These are phyloP conservation scores for Poecilia velifera DNA, from an alignment of 2,797 vertebrate species.

Conservation along the genomic window DNA sequence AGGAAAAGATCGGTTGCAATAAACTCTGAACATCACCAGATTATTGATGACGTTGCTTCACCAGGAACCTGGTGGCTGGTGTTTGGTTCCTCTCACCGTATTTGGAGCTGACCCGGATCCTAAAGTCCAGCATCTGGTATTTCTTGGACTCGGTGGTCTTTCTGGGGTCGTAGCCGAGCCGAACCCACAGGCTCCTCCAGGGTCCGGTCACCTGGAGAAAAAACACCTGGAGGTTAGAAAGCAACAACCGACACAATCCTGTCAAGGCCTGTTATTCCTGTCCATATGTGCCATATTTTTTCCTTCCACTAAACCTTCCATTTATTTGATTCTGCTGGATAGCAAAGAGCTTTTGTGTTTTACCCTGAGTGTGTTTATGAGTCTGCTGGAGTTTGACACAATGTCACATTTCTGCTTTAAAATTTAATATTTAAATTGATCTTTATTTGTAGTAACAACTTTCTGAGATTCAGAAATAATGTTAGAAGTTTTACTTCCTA, in stretches of 20 bases:
- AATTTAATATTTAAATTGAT: neutral
- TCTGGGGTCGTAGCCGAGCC: slow-evolving; percentile 92
- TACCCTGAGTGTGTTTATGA: neutral
- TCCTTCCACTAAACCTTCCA: neutral
- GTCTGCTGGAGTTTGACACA: neutral
- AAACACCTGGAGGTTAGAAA: too few relatives aligned
- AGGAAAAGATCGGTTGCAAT: too few relatives aligned
- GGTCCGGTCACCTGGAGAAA: slow-evolving; percentile 86
- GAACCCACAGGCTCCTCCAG: slow-evolving; percentile 97
- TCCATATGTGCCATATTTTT: neutral
- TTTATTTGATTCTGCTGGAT: neutral
- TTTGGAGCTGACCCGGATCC: slow-evolving; percentile 94
- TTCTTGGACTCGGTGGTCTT: slow-evolving; percentile 88
- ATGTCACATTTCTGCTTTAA: neutral
- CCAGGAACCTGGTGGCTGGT: neutral
- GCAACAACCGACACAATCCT: neutral
- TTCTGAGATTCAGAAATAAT: neutral
- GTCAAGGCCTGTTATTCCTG: neutral
- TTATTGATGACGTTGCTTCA: neutral
- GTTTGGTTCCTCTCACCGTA: slow-evolving; percentile 80
- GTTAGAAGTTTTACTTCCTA: neutral
- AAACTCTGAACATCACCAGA: neutral
- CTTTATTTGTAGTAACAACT: neutral
- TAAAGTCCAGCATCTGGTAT: slow-evolving; percentile 96
- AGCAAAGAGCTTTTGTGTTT: neutral